Percentiles rank a stretch among this genome's conserved stretches.
These are phyloP conservation scores for Monomorium pharaonis DNA, from an alignment of 1,140 invertebrate species.

Conservation along the genomic window DNA sequence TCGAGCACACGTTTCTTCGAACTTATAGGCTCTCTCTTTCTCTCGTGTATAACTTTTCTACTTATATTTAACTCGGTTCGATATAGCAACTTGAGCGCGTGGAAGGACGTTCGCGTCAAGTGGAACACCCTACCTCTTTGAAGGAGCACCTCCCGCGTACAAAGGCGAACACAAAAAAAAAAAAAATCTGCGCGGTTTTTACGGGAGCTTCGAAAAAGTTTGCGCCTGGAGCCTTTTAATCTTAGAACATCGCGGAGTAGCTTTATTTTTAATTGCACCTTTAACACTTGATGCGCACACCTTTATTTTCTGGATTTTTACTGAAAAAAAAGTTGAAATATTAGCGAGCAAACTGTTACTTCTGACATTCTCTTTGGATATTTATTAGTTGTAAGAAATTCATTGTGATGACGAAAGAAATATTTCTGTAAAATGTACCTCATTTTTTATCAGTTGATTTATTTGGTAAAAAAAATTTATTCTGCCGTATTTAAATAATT, in stretches of 20 bases:
- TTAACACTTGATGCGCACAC: background rate
- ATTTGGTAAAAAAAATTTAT: too few relatives aligned
- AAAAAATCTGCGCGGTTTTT: background rate
- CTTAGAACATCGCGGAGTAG: background rate
- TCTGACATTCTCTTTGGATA: too few relatives aligned
- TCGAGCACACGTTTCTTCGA: slow-evolving; percentile 32
- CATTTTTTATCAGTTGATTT: too few relatives aligned
- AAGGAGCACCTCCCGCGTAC: background rate
- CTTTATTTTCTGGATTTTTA: too few relatives aligned
- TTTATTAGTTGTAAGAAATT: too few relatives aligned
- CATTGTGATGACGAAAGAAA: too few relatives aligned
- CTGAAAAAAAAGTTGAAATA: too few relatives aligned
- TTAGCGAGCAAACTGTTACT: too few relatives aligned
- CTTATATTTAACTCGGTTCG: slow-evolving; percentile 49
- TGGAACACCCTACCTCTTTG: slow-evolving; percentile 35
- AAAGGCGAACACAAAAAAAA: background rate
- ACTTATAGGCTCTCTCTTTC: slow-evolving; percentile 36
- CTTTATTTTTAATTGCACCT: background rate
- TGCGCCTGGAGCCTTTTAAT: background rate
- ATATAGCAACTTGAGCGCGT: slow-evolving; percentile 7
- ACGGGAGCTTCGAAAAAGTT: background rate
- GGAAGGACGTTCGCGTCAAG: slow-evolving; percentile 21
- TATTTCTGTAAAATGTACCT: too few relatives aligned
- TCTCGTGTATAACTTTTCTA: slow-evolving; percentile 16
- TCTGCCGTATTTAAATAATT: too few relatives aligned